Evolutionary conservation across 2,888 invertebrate genomes (phyloP).

Genomic region (Thereva unica): DNA sequence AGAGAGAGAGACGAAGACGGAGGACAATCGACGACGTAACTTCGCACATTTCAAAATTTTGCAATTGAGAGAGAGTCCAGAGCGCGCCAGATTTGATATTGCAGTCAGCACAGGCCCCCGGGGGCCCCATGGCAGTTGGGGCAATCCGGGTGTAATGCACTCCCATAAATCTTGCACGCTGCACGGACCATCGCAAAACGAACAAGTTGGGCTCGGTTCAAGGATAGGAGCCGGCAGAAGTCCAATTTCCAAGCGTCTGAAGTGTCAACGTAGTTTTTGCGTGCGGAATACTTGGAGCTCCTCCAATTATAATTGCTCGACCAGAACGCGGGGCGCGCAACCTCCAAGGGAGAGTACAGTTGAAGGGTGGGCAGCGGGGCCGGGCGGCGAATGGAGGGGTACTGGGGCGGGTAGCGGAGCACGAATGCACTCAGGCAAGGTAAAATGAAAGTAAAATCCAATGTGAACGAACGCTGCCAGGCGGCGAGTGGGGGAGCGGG

Average conservation of each 20-base stretch:
- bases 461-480: not conserved
- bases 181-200: conserved; percentile 20
- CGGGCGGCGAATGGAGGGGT: not conserved
- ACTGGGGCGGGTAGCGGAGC: not conserved
- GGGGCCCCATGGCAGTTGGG: not conserved
- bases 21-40: not conserved
- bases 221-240: conserved; percentile 30
- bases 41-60: not conserved
- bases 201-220: conserved; percentile 15
- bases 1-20: too few relatives aligned
- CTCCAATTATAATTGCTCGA: conserved; percentile 28
- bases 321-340: not conserved
- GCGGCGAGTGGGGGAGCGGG: not conserved
- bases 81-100: conserved; percentile 2
- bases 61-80: not conserved
- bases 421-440: conserved; percentile 25
- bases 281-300: conserved; percentile 28
- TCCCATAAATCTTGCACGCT: conserved; percentile 22
- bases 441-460: conserved; percentile 33
- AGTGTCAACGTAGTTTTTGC: conserved; percentile 26
- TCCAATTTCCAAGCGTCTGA: conserved; percentile 29
- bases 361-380: not conserved
- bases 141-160: conserved; percentile 30
- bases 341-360: too few relatives aligned
- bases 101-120: conserved; percentile 12